Evolutionary conservation across 2,888 invertebrate species (phyloP).

Genomic region (Epirrita christyi): DNA sequence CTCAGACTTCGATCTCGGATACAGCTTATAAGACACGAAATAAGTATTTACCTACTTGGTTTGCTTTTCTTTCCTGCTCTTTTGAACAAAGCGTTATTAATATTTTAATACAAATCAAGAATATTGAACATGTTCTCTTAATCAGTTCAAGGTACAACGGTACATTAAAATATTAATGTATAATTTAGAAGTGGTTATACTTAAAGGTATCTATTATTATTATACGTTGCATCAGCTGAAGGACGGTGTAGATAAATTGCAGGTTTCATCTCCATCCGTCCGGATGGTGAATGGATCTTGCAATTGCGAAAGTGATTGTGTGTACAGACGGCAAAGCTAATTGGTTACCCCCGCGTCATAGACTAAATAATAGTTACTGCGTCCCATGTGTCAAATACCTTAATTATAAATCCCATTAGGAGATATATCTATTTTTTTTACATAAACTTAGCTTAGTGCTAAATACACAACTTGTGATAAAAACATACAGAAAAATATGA

Average conservation of each 20-base stretch:
- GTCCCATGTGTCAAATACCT: no score
- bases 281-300: conserved; percentile 53
- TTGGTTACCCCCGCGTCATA: no score
- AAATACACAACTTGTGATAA: no score
- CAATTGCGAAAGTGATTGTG: conserved; percentile 25
- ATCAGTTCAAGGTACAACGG: conserved; percentile 25
- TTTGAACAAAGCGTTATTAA: neutral
- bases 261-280: conserved; percentile 48
- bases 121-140: neutral
- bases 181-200: conserved; percentile 49
- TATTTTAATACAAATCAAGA: neutral
- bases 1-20: neutral
- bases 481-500: no score
- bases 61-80: conserved; percentile 7
- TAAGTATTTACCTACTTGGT: neutral
- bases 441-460: no score
- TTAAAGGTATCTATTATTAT: conserved; percentile 47
- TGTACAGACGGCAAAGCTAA: no score
- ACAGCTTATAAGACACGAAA: neutral
- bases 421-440: no score
- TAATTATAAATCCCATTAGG: no score
- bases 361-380: no score
- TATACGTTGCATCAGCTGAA: conserved; percentile 58
- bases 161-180: conserved; percentile 36
- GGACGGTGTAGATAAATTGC: conserved; percentile 60